Conservation (phyloP, 2,113 vertebrate species). For the Osmerus eperlanus region DNA sequence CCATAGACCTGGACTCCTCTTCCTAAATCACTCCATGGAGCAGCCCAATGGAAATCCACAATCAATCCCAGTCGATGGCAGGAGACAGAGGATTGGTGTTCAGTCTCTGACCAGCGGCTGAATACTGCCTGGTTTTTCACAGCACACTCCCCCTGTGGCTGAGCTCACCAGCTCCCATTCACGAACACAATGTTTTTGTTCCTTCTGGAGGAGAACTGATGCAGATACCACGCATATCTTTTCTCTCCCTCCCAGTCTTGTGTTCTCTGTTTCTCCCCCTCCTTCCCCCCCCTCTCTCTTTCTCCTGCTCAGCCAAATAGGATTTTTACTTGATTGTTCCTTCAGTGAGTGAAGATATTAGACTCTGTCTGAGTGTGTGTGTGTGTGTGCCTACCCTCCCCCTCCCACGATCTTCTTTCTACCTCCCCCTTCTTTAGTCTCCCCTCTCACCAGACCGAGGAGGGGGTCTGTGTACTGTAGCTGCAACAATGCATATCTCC, state of each 20-base stretch:
- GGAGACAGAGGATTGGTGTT: constrained; percentile 40
- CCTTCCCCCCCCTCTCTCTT: constrained; percentile 20
- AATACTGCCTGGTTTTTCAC: constrained; percentile 63
- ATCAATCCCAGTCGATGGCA: constrained; percentile 53
- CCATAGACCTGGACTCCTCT: constrained; percentile 33
- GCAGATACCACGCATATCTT: constrained; percentile 57
- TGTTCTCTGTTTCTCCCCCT: constrained; percentile 1
- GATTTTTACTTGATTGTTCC: constrained; percentile 54
- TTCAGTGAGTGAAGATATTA: constrained; percentile 58
- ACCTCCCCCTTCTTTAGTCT: constrained; percentile 46
- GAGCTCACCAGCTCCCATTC: constrained; percentile 64
- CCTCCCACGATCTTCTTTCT: constrained; percentile 39
- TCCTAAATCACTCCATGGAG: constrained; percentile 42
- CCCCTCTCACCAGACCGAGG: constrained; percentile 45
- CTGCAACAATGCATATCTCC: constrained; percentile 21
- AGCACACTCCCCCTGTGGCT: constrained; percentile 52
- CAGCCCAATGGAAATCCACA: constrained; percentile 30
- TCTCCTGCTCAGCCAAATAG: constrained; percentile 36
- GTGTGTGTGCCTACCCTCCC: constrained; percentile 64
- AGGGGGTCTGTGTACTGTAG: constrained; percentile 35
- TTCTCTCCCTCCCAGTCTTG: constrained; percentile 13
- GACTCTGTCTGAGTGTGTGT: constrained; percentile 59
- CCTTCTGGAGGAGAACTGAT: constrained; percentile 52
- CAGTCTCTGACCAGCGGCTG: constrained; percentile 42
- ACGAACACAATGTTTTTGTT: constrained; percentile 66